These are phyloP conservation scores for Lasioglossum villosulum DNA, from an alignment of 2,888 invertebrate species.

Conservation along the genomic window DNA sequence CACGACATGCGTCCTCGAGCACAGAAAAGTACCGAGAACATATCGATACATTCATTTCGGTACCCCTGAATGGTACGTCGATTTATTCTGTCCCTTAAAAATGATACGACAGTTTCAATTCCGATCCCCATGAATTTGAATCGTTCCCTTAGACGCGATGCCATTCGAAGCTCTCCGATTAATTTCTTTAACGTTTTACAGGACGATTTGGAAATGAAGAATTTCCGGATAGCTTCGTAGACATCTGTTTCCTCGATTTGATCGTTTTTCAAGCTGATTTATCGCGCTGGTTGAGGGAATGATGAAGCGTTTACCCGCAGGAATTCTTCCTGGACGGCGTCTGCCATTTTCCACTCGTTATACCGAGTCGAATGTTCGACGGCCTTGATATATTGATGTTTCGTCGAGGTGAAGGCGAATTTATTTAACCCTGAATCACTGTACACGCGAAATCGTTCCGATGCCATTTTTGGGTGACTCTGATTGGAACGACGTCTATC, in stretches of 20 bases:
- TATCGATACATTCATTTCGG: neutral
- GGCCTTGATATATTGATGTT: neutral
- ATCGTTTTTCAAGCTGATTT: constrained; percentile 5
- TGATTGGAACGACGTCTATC: neutral
- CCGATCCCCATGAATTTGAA: constrained; percentile 57
- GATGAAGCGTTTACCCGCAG: neutral
- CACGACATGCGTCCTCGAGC: constrained; percentile 18
- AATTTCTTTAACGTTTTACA: neutral
- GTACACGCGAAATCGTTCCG: neutral
- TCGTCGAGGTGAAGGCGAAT: neutral
- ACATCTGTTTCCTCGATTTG: neutral
- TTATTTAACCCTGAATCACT: constrained; percentile 1
- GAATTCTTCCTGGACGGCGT: neutral
- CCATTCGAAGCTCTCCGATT: neutral
- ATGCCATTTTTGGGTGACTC: neutral
- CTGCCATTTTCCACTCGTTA: neutral
- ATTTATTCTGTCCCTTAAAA: neutral
- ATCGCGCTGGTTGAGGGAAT: neutral
- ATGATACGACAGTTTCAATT: constrained; percentile 40
- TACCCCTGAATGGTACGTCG: neutral
- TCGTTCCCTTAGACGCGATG: constrained; percentile 30
- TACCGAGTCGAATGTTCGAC: neutral
- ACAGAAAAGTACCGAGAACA: neutral
- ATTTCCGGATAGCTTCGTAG: neutral
- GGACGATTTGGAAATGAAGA: neutral